Evolutionary conservation across 2,113 vertebrate genomes (phyloP).

Genomic region (Notarius quadriscutis): DNA sequence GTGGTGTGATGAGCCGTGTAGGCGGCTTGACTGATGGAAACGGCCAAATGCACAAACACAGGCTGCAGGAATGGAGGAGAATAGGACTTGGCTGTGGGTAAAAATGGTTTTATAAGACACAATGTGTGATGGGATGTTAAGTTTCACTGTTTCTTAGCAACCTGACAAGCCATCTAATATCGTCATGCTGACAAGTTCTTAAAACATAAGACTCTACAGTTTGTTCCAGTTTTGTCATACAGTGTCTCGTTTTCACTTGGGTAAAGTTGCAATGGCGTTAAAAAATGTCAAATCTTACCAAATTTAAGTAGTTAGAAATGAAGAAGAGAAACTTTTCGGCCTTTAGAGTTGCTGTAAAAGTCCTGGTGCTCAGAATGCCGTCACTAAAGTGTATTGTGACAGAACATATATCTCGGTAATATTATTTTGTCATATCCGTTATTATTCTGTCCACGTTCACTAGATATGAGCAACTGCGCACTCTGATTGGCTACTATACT

Average conservation of each 20-base stretch:
- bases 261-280: background rate
- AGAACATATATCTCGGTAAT: background rate
- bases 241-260: background rate
- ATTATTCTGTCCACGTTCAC: too few relatives aligned
- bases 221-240: background rate
- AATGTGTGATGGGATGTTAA: background rate
- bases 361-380: background rate
- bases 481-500: too few relatives aligned
- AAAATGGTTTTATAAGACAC: background rate
- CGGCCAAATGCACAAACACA: background rate
- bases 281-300: background rate
- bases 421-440: background rate
- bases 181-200: background rate
- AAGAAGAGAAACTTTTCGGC: background rate
- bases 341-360: background rate
- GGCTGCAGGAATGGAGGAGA: background rate
- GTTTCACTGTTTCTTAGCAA: background rate
- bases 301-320: background rate
- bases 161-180: background rate
- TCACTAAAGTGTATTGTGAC: background rate
- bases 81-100: background rate
- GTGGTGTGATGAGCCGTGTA: background rate
- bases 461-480: too few relatives aligned
- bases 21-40: background rate
- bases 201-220: background rate